Conservation (phyloP, 92 coral and sea anemone genomes). For the Blastomussa wellsi region DNA sequence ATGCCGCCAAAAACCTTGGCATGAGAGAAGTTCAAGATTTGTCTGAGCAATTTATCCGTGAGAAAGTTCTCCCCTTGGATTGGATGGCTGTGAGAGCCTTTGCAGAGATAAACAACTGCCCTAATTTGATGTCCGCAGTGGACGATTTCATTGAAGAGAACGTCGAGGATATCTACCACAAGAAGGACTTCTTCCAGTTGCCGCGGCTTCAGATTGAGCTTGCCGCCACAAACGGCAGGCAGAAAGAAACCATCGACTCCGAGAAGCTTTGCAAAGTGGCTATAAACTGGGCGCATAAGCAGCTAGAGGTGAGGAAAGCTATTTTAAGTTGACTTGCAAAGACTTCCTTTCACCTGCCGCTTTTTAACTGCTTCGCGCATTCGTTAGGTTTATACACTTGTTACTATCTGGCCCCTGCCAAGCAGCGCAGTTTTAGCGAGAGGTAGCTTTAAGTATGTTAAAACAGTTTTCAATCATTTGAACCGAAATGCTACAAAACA, state of each 20-base stretch:
- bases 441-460: not conserved
- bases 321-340: not conserved
- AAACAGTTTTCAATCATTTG: not conserved
- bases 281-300: constrained; percentile 81
- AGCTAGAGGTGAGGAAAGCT: constrained; percentile 73
- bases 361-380: not conserved
- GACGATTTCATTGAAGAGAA: constrained; percentile 77
- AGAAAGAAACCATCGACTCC: constrained; percentile 65
- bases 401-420: not conserved
- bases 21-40: constrained; percentile 70
- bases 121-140: constrained; percentile 68
- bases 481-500: not conserved
- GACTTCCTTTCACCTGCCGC: constrained; percentile 4
- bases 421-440: not conserved
- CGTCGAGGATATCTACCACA: constrained; percentile 71
- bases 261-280: constrained; percentile 73
- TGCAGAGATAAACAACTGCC: constrained; percentile 60
- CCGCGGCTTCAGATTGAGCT: constrained; percentile 93
- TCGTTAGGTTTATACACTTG: not conserved
- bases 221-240: constrained; percentile 60
- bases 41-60: constrained; percentile 68
- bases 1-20: constrained; percentile 75
- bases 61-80: constrained; percentile 66
- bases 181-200: constrained; percentile 84
- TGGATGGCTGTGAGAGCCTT: constrained; percentile 82